Evolutionary conservation across 2,888 invertebrate genomes (phyloP), one percentile per base, ranked within the genome.

Genomic region (Druceiella hillmani): DNA sequence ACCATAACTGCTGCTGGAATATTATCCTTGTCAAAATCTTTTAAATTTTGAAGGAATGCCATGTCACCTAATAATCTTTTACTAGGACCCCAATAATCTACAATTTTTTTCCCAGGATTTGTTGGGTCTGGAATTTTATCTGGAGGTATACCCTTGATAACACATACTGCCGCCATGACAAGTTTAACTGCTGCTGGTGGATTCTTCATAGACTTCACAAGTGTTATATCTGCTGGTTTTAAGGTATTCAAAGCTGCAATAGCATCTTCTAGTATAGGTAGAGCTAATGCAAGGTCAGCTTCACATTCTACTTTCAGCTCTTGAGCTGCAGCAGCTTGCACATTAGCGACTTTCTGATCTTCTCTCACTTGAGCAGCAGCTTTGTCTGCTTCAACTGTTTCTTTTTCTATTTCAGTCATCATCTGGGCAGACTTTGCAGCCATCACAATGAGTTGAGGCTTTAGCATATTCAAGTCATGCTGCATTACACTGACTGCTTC

Each of bases 91-190:
- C 90, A 91, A 59, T 73, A 91, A 58, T 91, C 90, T 25, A 82
- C 60, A 4, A 82, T 78, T 75, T 81, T 79, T 55, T 74, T 73
- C 0, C 81, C 81, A 14, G 72, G 72, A 40, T 79, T 78, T 34
- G 68, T 55, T 9, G 86, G 82, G 63, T 88, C 87, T 13, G 79
- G 81, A 25, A 87, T 71, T 61, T 79, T 78, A 55, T 87, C 87
- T 1, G 88, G 85, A 50, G 80, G 79, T 31, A 88, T 70, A 45
- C 82, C 83, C 61, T 85, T 81, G 76, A 90, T 87, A 1, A 90
- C 85, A 57, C 89, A 90, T n/a, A 90, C 84, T n/a, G 87, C 88
- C 7, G 87, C 86, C 85, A 90, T 85, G 2, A 89, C 88, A 38
- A 89, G 60, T 59, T 88, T 89, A 1, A 90, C 81, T 10, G 84